A percentile compares a stretch with the other conserved stretches of the same genome.
Conservation (phyloP, 2,797 vertebrate genomes). For the Phataginus tetradactyla region DNA sequence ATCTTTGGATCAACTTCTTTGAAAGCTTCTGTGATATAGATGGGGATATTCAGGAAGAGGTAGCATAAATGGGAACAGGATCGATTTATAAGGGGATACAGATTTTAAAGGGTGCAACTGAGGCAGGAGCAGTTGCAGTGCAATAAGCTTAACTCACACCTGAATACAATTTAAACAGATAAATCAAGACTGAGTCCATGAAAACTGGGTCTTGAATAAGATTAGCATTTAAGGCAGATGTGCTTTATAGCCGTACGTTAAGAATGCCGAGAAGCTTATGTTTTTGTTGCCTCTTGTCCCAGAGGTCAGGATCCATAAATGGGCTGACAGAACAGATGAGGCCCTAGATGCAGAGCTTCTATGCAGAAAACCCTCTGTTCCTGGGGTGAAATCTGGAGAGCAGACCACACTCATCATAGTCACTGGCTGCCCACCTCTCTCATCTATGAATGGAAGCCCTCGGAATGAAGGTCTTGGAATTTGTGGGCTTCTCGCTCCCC, state of each 20-base stretch:
- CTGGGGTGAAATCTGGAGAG: neutral
- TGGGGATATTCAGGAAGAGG: constrained; percentile 50
- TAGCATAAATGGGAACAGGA: constrained; percentile 52
- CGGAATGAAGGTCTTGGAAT: neutral
- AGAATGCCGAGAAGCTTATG: neutral
- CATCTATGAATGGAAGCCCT: neutral
- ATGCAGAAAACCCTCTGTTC: neutral
- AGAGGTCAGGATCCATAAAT: neutral
- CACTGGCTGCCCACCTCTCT: neutral
- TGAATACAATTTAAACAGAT: neutral
- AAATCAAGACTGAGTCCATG: neutral
- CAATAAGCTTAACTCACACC: neutral
- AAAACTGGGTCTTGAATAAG: neutral
- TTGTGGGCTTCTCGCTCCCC: neutral
- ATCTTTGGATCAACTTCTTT: neutral
- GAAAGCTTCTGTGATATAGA: constrained; percentile 58
- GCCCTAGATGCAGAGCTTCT: neutral
- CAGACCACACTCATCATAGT: neutral
- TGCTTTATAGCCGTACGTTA: neutral
- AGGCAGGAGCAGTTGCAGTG: neutral
- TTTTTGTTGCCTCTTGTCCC: neutral
- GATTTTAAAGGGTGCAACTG: neutral
- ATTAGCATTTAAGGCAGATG: neutral
- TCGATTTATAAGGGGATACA: constrained; percentile 55
- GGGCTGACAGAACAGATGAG: neutral